Evolutionary conservation across 2,888 invertebrate species (phyloP).

Genomic region (Drosophila koepferae): DNA sequence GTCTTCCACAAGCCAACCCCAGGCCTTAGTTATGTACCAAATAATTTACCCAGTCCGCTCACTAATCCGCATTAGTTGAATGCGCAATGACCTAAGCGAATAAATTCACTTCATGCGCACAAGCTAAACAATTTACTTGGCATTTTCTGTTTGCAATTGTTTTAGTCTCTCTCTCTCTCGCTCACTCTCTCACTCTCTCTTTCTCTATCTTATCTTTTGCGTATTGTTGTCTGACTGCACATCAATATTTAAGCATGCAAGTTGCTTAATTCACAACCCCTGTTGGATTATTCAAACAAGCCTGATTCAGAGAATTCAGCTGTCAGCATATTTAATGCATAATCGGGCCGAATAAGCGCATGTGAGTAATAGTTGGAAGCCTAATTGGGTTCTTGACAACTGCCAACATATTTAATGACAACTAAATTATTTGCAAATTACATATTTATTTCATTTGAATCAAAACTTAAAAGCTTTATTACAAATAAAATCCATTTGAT

Average conservation of each 20-base stretch:
- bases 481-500: neutral
- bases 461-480: neutral
- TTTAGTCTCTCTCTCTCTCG: neutral
- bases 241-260: conserved; percentile 57
- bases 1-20: neutral
- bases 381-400: neutral
- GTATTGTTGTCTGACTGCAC: conserved; percentile 27
- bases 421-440: conserved; percentile 9
- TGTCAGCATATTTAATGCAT: conserved; percentile 45
- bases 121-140: conserved; percentile 32
- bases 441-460: conserved; percentile 2
- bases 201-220: neutral
- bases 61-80: conserved; percentile 57
- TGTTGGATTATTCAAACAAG: conserved; percentile 18
- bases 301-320: conserved; percentile 47
- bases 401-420: conserved; percentile 1
- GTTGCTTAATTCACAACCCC: conserved; percentile 9
- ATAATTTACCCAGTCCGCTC: conserved; percentile 17
- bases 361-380: conserved; percentile 7
- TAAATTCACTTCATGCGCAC: conserved; percentile 47
- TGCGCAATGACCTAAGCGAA: conserved; percentile 49
- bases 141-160: conserved; percentile 33
- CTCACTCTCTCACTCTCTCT: neutral
- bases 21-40: conserved; percentile 3
- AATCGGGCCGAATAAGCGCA: conserved; percentile 10